Evolutionary conservation across 2,113 vertebrate species (phyloP), one percentile per base, ranked within the genome.

Genomic region (Notiomystis cincta): DNA sequence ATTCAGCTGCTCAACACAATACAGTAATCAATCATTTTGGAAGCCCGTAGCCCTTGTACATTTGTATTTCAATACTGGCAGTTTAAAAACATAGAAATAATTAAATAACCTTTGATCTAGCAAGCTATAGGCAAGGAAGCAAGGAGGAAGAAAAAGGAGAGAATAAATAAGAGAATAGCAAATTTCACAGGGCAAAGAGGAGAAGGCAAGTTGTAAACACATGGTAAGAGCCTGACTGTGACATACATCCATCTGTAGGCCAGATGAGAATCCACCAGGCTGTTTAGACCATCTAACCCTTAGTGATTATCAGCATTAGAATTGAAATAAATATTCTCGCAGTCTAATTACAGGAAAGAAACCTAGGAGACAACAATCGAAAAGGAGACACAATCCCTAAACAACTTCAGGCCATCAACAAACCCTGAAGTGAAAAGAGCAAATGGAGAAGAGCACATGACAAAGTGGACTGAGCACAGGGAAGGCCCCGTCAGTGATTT

Each of bases 291-390:
- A 89, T 89, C 60, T 71, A 86, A 82, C 50, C 33, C 92, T 54
- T 35, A 81, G 90, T 83, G 85, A 95, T 90, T 73, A 94, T 20
- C 75, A 87, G 91, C 7, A 3, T 81, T 81, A 89, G 66, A 90
- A 85, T 6, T 76, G 66, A 94, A 89, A 53, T 72, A 87, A 91
- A 82, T 84, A 92, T 50, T 87, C 57, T 65, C 44, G 75, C 65
- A 17, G 35, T 80, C 75, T 97, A 96, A 97, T 95, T 89, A 97
- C 84, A 95, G 93, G 89, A 84, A 76, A 92, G 81, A 89, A 92
- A 87, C 57, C 33, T 5, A 58, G 72, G 40, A 93, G 86, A 80
- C 38, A 50, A 69, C 58, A 94, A 75, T 19, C 78, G 71, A 60
- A 91, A 95, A 94, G 87, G 7, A 96, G 77, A 71, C 40, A 13